Base-by-base conservation (phyloP, 2,797 vertebrate species). In the Cyprinella venusta region DNA sequence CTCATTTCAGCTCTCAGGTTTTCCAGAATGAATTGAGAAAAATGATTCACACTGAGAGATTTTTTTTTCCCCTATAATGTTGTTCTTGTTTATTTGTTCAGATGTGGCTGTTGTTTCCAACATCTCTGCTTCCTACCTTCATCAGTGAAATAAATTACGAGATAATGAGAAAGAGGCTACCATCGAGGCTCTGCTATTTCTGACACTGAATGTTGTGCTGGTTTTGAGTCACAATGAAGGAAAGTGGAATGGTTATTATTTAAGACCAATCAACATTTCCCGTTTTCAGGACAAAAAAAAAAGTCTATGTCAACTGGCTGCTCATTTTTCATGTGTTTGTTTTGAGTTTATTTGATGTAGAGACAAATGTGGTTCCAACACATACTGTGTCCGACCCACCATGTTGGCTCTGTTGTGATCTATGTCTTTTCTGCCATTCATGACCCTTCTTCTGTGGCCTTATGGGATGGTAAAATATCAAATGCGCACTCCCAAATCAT, bases 21-120 rank as follows among this genome's bases (percentile, higher is more conserved):
- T 63, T 78, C 54, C 30, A 86, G 81, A 84, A 69, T 83, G 76
- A 84, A 68, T 76, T 78, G 85, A 86, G 33, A 76, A 83, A 82
- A 84, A 86, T 84, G 40, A 84, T 86, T 84, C 59, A 77, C 74
- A 81, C 56, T 56, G 36, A 81, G 81, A 61, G 19, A 36, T 61
- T 69, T 38, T 76, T 40, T 81, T 54, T 68, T 68, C 33, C n/a
- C 0, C n/a, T 80, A 50, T 76, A 70, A 69, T 69, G 79, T 45
- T 76, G 79, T 72, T 64, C 16, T 84, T 81, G 54, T 69, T 84
- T 70, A 76, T 78, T 63, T 77, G 74, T 63, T 77, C 67, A 63
- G 82, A 83, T 83, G 75, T 83, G 81, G 74, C 74, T 77, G 75
- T 67, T 83, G 67, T 78, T 78, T 83, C 65, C 52, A 76, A 83